Base-by-base conservation (phyloP, 2,113 vertebrate species). In the Platysternon megacephalum region DNA sequence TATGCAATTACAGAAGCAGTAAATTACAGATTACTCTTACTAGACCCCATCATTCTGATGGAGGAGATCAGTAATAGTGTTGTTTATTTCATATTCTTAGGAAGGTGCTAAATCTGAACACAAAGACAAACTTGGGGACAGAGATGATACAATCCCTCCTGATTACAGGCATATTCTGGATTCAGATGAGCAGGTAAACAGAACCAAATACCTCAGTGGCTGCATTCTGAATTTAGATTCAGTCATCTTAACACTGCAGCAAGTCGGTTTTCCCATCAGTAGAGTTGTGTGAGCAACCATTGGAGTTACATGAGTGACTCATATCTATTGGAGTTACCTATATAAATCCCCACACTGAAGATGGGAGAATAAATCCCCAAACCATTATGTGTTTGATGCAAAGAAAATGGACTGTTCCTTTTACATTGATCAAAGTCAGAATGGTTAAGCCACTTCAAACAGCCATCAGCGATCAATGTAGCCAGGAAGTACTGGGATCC, bases 131-230 rank as follows among this genome's bases (percentile, higher is more conserved):
- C 98, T 98, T 74, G 98, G 98, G 86, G 98, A 99, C 79, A 97
- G 96, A 94, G 98, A 98, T 1, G 98, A 98, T 79, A 98, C 98
- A 7, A 97, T 98, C 26, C 98, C 98, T 2, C 98, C 98, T 6
- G 98, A 98, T 2, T 98, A 98, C 10, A 84, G 2, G 26, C 97
- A 98, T 39, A 94, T 98, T 79, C 87, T 99, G 95, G 98, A 98
- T 49, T 93, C 96, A 0, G 87, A 97, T 28, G 95, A 97, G 6
- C 55, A 98, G 97, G 98, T 98, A 97, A 97, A 49, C 68, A n/a
- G 58, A 85, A 17, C 24, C 74, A 49, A 11, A 53, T 88, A 14
- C 11, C 46, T 88, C 78, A 22, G 5, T 42, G 91, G 3, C 21
- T 52, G 39, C 19, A 39, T 32, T 32, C 5, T 48, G 10, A 2